Percentiles rank a stretch among this genome's conserved stretches.
phyloP scores from a whole-genome alignment of 1,140 invertebrate species.

The Papilio helenus region DNA sequence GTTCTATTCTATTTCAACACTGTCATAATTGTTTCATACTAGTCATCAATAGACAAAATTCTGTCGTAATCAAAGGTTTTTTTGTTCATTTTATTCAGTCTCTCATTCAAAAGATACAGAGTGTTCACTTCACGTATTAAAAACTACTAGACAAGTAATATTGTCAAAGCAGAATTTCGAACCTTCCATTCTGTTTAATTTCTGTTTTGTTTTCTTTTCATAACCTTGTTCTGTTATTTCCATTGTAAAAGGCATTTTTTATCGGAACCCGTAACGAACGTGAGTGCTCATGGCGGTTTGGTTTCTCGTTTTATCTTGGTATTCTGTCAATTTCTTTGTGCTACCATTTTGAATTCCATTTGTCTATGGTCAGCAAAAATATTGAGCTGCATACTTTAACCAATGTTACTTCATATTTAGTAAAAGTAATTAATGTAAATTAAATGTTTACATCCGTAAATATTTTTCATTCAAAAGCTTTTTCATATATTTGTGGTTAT shows the following conservation, averaged over 20 bases:
- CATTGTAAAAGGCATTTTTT: background rate
- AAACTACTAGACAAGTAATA: background rate
- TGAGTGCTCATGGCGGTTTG: background rate
- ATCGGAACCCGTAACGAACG: background rate
- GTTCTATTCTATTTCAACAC: too few species aligned
- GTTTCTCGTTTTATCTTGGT: background rate
- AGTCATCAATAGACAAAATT: too few species aligned
- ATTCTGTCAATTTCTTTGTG: background rate
- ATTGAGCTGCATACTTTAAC: background rate
- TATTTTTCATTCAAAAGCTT: too few species aligned
- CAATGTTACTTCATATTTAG: background rate
- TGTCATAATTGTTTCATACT: too few species aligned
- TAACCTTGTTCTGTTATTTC: background rate
- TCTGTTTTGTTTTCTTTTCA: background rate
- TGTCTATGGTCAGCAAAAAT: background rate
- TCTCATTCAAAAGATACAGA: too few species aligned
- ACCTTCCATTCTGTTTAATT: background rate
- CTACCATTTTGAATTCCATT: background rate
- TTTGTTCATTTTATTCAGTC: too few species aligned
- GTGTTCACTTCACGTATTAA: too few species aligned
- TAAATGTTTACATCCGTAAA: too few species aligned
- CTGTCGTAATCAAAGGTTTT: too few species aligned
- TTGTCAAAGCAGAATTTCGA: background rate
- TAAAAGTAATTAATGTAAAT: too few species aligned
- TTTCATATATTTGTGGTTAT: too few species aligned